Conservation (phyloP, 2,797 vertebrate genomes). For the Lacerta viridis region DNA sequence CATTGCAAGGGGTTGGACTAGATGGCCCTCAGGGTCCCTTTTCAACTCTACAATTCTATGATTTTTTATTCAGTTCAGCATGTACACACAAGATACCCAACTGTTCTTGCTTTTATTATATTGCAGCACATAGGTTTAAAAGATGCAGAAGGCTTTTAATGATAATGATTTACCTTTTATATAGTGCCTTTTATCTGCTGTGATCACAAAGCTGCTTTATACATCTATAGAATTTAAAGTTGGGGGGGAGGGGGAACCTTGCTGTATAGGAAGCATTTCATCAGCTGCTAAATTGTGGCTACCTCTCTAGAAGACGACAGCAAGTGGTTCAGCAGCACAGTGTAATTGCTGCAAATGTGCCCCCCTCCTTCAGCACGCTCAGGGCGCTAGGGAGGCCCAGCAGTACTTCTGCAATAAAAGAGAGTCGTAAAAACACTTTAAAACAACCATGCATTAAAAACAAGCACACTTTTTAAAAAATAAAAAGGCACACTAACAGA, state of each 20-base stretch:
- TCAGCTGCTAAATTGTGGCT: slow-evolving; percentile 57
- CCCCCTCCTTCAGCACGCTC: not conserved
- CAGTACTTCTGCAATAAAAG: slow-evolving; percentile 64
- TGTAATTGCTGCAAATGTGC: slow-evolving; percentile 30
- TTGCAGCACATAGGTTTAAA: slow-evolving; percentile 58
- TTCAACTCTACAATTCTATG: no score
- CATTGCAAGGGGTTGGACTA: no score
- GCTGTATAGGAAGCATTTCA: slow-evolving; percentile 49
- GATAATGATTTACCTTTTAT: slow-evolving; percentile 74
- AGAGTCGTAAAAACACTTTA: slow-evolving; percentile 72
- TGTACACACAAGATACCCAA: slow-evolving; percentile 26
- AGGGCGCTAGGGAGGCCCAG: slow-evolving; percentile 42
- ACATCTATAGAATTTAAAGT: slow-evolving; percentile 55
- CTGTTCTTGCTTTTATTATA: slow-evolving; percentile 5
- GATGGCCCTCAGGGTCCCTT: no score
- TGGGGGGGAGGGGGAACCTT: no score
- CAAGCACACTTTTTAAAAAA: slow-evolving; percentile 33
- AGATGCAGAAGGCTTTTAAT: slow-evolving; percentile 72
- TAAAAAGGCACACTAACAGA: not conserved
- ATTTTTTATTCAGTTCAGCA: not conserved
- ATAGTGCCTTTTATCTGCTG: slow-evolving; percentile 57
- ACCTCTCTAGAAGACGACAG: slow-evolving; percentile 39
- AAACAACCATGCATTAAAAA: slow-evolving; percentile 68
- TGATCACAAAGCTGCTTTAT: slow-evolving; percentile 63
- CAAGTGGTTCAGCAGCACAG: slow-evolving; percentile 45